Conservation (phyloP, 2,888 invertebrate genomes). For the Drosophila macrospina region DNA sequence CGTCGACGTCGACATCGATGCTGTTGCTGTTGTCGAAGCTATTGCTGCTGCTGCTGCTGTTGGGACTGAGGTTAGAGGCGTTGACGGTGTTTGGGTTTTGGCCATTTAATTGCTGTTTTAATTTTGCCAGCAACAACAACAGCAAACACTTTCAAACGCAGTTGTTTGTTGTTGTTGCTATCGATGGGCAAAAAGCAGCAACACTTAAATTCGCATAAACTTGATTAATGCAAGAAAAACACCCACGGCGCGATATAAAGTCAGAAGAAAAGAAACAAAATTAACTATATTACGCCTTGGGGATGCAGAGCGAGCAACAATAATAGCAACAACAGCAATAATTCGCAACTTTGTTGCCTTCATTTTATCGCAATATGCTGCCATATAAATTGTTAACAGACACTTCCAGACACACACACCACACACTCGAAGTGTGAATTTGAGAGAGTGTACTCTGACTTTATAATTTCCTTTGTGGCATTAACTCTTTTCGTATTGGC, state of each 20-base stretch:
- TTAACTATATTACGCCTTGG: neutral
- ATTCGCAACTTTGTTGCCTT: conserved; percentile 24
- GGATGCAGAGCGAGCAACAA: conserved; percentile 8
- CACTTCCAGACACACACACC: too few species aligned
- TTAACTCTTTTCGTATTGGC: neutral
- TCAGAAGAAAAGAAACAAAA: neutral
- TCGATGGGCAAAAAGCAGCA: conserved; percentile 29
- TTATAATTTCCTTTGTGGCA: neutral
- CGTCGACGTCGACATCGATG: neutral
- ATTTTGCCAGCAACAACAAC: conserved; percentile 60
- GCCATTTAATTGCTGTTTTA: conserved; percentile 80
- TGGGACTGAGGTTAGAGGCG: conserved; percentile 17
- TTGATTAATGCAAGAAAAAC: conserved; percentile 72
- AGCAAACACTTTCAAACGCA: conserved; percentile 29
- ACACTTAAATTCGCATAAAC: conserved; percentile 59
- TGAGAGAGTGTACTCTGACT: neutral
- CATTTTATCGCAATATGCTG: conserved; percentile 8
- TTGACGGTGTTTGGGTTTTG: conserved; percentile 69
- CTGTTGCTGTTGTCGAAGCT: neutral
- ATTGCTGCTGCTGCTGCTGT: neutral
- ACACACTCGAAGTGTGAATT: neutral
- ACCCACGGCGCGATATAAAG: conserved; percentile 47
- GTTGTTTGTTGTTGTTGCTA: conserved; percentile 7
- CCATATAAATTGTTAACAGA: conserved; percentile 18
- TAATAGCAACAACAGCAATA: conserved; percentile 17